Evolutionary conservation across 2,888 invertebrate species (phyloP).

Genomic region (Drosophila bunnanda): DNA sequence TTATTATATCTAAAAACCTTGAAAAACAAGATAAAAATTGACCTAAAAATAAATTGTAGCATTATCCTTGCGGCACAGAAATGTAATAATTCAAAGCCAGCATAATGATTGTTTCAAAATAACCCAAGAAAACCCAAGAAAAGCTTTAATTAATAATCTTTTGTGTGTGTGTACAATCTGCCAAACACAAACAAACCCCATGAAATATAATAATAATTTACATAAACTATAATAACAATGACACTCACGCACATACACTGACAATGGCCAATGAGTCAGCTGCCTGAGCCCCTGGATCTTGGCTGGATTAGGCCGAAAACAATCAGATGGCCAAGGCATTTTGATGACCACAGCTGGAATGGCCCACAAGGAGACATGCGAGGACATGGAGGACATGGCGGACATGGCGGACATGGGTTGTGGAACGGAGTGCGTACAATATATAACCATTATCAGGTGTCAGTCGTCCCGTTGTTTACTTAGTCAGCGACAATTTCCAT

Average conservation of each 20-base stretch:
- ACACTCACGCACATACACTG: not conserved
- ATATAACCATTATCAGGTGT: conserved; percentile 69
- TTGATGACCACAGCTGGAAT: conserved; percentile 41
- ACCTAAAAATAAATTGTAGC: not conserved
- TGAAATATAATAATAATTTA: conserved; percentile 32
- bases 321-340: conserved; percentile 24
- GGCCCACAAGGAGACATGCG: conserved; percentile 2
- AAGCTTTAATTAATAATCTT: conserved; percentile 21
- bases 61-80: not conserved
- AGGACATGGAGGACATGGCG: too few relatives aligned
- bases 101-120: conserved; percentile 6
- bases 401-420: not conserved
- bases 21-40: not conserved
- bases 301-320: conserved; percentile 14
- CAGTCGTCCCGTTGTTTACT: conserved; percentile 51
- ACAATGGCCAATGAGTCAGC: conserved; percentile 32
- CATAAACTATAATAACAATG: conserved; percentile 33
- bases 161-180: not conserved
- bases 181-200: not conserved
- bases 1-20: not conserved
- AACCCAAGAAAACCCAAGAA: not conserved
- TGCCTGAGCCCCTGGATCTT: conserved; percentile 10
- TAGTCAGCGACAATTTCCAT: conserved; percentile 52
- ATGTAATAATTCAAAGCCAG: not conserved
- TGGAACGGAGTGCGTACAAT: conserved; percentile 40